Evolutionary conservation across 2,797 vertebrate species (phyloP).

Genomic region (Premnoplex brunnescens): DNA sequence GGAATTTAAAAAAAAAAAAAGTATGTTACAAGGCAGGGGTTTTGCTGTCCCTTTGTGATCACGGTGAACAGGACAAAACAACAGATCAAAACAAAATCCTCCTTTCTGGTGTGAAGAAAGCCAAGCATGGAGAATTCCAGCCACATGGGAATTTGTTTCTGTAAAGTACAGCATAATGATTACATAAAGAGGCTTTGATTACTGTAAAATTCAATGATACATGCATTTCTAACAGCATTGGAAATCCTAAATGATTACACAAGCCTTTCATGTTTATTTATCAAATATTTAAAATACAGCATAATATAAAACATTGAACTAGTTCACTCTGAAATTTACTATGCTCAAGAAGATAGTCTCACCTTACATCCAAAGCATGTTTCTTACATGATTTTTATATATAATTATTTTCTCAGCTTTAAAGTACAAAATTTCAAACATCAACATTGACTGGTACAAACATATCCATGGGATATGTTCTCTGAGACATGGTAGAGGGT

Average conservation of each 20-base stretch:
- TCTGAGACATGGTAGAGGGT: not conserved
- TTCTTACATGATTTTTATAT: not conserved
- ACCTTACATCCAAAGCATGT: fast-evolving
- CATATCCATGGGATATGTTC: not conserved
- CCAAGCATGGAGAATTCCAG: not conserved
- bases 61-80: not conserved
- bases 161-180: constrained; percentile 7
- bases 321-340: not conserved
- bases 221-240: not conserved
- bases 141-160: not conserved
- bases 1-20: not conserved
- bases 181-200: constrained; percentile 39
- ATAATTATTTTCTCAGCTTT: not conserved
- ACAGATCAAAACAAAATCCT: not conserved
- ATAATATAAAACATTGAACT: constrained; percentile 25
- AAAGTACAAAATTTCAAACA: not conserved
- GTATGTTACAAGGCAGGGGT: not conserved
- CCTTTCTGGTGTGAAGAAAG: not conserved
- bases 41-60: not conserved
- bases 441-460: not conserved
- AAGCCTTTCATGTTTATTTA: constrained; percentile 39
- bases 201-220: constrained; percentile 32
- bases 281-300: constrained; percentile 27
- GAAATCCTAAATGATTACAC: constrained; percentile 25
- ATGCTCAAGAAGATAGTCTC: not conserved